Evolutionary conservation across 2,113 vertebrate species (phyloP), one percentile per base, ranked within the genome.

Genomic region (Brienomyrus longianalis): DNA sequence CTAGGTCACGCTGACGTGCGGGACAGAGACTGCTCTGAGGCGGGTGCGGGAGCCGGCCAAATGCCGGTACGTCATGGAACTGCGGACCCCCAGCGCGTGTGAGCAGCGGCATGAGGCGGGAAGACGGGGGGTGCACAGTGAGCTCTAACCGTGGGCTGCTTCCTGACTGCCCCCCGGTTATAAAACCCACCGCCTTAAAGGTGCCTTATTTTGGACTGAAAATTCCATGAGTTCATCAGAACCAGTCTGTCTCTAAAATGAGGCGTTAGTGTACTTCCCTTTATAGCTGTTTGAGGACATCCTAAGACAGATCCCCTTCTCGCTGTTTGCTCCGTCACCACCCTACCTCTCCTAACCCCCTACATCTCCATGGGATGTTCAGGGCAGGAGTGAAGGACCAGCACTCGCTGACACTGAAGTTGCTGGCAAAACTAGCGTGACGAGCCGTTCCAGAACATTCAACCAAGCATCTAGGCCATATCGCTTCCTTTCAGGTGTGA

Each of bases 1-100:
- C 95, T 96, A 96, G 97, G 96, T 97, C 95, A 95, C 92, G 83
- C 43, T 98, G 96, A 97, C 93, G 91, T 96, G 94, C 93, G 95
- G 96, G 90, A 94, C 94, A 92, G 93, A 97, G 96, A 96, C 95
- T 95, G 95, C 91, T 94, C 91, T 95, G 93, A 95, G 94, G 94
- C 95, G 92, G 93, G 93, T 94, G 92, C 93, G 94, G 94, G 95
- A 96, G 93, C 92, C 93, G 91, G 96, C 93, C 89, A 96, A 93
- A 88, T 93, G 93, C 91, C 90, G 91, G 90, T 92, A 94, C 89
- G 88, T 92, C 93, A 91, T 93, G 93, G 94, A 91, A 93, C 93
- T 95, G 83, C 91, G 95, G 90, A 95, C 43, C 52, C 93, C 91
- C 88, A 91, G 91, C 89, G 86, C 91, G 91, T 96, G 94, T 90